Evolutionary conservation across 2,797 vertebrate species (phyloP), one percentile per base, ranked within the genome.

Genomic region (Karalla daura): DNA sequence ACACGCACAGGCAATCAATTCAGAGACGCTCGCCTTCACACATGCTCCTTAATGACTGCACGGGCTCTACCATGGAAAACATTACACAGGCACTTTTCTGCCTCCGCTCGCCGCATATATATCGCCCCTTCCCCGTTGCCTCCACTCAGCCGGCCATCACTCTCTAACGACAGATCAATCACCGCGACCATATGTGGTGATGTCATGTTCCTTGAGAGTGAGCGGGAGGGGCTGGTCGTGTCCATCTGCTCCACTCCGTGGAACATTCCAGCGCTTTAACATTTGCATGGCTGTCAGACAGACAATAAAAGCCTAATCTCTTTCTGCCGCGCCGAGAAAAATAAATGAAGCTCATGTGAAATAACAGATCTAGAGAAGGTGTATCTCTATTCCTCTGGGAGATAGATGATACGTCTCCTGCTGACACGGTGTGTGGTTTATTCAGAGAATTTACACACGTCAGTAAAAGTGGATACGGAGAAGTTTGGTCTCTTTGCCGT

Each of bases 231-330:
- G 72, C 78, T 45, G 65, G 74, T 47, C 25, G 14, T 70, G 79
- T 83, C 88, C 90, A 91, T 91, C 91, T 92, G 90, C 80, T 86
- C 56, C 32, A 23, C 61, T 82, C 65, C 75, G 74, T 47, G 76
- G 81, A 85, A 85, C 89, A 92, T 93, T 93, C 89, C 90, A 72
- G 62, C 7, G 73, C 82, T 77, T 82, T 83, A 80, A 79, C 85
- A 90, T 91, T 93, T 91, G 85, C 91, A 92, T 82, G 90, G 86
- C 80, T 90, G 90, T 91, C 90, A 87, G 75, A 75, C 23, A 10
- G 72, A 84, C 80, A 69, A 88, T 84, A 84, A 88, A n/a, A 88
- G 78, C 45, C 58, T 78, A 46, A 81, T 85, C 77, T 81, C 64
- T 60, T 24, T 70, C 46, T 59, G 7, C 36, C 12, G 63, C 70